Percentiles rank a stretch among this genome's conserved stretches.
These are phyloP conservation scores for Trichechus manatus DNA, from an alignment of 2,113 vertebrate species.

Conservation along the genomic window DNA sequence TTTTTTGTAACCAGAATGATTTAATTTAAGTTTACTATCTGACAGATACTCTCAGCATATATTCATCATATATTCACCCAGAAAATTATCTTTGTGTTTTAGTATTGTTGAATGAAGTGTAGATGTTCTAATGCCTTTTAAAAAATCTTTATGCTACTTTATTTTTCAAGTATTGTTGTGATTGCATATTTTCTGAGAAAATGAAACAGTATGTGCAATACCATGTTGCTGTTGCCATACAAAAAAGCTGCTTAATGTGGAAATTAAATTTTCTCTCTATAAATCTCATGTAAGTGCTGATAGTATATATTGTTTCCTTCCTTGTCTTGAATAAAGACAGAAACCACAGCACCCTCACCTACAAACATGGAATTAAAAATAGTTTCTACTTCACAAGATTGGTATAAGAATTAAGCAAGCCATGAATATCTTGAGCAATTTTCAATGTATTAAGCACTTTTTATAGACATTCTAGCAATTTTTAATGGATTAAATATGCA, in stretches of 20 bases:
- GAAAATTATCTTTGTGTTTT: slow-evolving; percentile 16
- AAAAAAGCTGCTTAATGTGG: neutral
- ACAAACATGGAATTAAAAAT: neutral
- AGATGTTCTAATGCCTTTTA: neutral
- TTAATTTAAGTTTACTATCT: neutral
- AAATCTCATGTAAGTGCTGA: neutral
- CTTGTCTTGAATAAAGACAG: neutral
- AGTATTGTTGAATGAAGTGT: neutral
- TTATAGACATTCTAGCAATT: neutral
- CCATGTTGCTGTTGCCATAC: neutral
- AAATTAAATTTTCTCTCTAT: slow-evolving; percentile 25
- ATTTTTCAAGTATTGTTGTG: slow-evolving; percentile 39
- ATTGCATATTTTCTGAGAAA: neutral
- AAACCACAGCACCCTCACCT: neutral
- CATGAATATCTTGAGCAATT: neutral
- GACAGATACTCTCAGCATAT: neutral
- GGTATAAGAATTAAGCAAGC: neutral
- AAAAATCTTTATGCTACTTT: neutral
- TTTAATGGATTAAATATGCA: neutral
- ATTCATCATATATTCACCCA: neutral
- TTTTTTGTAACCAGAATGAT: neutral
- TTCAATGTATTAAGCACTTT: neutral
- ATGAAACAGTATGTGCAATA: neutral
- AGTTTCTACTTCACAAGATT: neutral
- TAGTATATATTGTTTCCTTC: neutral